These are phyloP conservation scores for Tyto alba DNA, from an alignment of 2,113 vertebrate species.

Conservation along the genomic window DNA sequence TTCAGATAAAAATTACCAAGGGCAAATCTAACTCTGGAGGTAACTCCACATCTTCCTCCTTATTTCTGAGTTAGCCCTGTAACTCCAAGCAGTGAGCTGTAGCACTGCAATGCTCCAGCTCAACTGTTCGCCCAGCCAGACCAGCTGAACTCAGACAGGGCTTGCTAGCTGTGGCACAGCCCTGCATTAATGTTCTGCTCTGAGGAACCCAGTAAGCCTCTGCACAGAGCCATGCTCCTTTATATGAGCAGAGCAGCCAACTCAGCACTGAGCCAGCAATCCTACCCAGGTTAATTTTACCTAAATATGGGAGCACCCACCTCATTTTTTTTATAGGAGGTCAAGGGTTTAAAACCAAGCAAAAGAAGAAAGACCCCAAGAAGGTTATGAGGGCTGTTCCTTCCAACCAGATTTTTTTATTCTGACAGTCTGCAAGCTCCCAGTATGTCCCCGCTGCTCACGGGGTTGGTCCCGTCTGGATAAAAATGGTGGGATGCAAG, in stretches of 20 bases:
- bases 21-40: neutral
- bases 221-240: neutral
- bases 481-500: neutral
- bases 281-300: neutral
- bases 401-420: neutral
- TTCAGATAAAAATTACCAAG: neutral
- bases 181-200: neutral
- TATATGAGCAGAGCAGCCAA: neutral
- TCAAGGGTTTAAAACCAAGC: neutral
- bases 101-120: neutral
- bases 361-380: neutral
- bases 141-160: fast-evolving
- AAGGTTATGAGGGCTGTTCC: neutral
- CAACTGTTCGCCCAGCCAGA: neutral
- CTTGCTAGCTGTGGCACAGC: neutral
- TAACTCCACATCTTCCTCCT: neutral
- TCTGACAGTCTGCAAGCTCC: neutral
- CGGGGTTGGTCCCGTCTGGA: neutral
- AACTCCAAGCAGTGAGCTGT: neutral
- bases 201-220: neutral
- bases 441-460: neutral
- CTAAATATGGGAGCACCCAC: neutral
- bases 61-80: neutral
- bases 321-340: neutral
- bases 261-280: neutral